A percentile compares a stretch with the other conserved stretches of the same genome.
phyloP scores from a whole-genome alignment of 2,888 invertebrate species.

The Diogma glabrata region DNA sequence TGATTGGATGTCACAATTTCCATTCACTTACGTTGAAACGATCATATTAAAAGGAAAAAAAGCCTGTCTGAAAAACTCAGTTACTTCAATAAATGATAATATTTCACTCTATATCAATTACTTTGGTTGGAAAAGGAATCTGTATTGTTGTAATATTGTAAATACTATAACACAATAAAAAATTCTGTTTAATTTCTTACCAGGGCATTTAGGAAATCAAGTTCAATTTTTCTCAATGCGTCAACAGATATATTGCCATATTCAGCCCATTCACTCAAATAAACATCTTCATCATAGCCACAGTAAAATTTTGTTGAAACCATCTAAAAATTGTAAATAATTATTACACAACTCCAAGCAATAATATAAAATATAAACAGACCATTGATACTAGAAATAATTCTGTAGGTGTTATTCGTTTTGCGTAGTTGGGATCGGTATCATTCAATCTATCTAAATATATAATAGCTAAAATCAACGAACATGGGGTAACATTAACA shows the following conservation, averaged over 20 bases:
- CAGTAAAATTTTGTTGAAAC: slow-evolving; percentile 93
- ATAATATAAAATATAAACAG: too few relatives aligned
- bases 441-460: slow-evolving; percentile 83
- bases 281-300: slow-evolving; percentile 83
- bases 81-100: slow-evolving; percentile 1
- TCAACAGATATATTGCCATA: slow-evolving; percentile 63
- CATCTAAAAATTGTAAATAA: too few relatives aligned
- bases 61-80: too few relatives aligned
- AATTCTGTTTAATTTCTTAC: slow-evolving; percentile 43
- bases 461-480: slow-evolving; percentile 82
- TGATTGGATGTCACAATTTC: too few relatives aligned
- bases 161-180: neutral
- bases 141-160: too few relatives aligned
- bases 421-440: slow-evolving; percentile 72
- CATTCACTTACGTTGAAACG: too few relatives aligned
- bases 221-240: slow-evolving; percentile 71
- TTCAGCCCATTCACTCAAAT: slow-evolving; percentile 86
- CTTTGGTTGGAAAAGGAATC: too few relatives aligned
- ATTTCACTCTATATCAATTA: too few relatives aligned
- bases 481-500: slow-evolving; percentile 79
- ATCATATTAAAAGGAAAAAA: too few relatives aligned
- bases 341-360: too few relatives aligned
- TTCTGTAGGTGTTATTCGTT: slow-evolving; percentile 75
- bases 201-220: slow-evolving; percentile 79
- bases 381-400: slow-evolving; percentile 92